Evolutionary conservation across 2,888 invertebrate genomes (phyloP), one percentile per base, ranked within the genome.

Genomic region (Merodon equestris): DNA sequence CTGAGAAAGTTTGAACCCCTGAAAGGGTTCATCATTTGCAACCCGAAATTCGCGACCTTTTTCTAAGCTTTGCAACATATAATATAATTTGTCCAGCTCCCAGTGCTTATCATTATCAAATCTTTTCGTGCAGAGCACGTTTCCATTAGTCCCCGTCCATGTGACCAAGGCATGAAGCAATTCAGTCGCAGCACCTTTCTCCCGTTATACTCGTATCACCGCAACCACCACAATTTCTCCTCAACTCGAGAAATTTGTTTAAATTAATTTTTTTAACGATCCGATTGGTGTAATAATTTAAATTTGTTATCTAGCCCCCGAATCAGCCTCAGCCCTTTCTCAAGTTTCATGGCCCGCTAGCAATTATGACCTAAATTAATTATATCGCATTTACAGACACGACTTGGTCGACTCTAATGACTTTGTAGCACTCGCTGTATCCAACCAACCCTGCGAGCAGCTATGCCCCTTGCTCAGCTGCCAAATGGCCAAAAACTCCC

Each of bases 281-380:
- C 48, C 14, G 50, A 71, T 61, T 77, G 56, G 54, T 57, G 72
- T 50, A 67, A 47, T 72, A 71, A 76, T 66, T 61, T 63, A 27
- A 68, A 63, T 44, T 64, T 42, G 14, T 79, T 72, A 77, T 77
- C 77, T 53, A 53, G 7, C 36, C 27, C 10, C 13, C 13, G 45
- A 67, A 77, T 72, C 77, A 53, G 51, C 73, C 58, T 36, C 54
- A 64, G 66, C 57, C 47, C 18, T n/a, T 36, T 27, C 7, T 7
- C 27, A 72, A 72, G 72, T 48, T 51, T 68, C 58, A 34, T 60
- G 64, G 66, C 57, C 47, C 18, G 9, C 36, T 12, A 54, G 61
- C 63, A 68, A 73, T 79, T 79, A 73, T 73, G 73, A 73, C 68
- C 63, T 10, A 64, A 79, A 79, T 79, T 79, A 73, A 79, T 79